Base-by-base conservation (phyloP, 2,888 invertebrate genomes). In the Tinea trinotella region DNA sequence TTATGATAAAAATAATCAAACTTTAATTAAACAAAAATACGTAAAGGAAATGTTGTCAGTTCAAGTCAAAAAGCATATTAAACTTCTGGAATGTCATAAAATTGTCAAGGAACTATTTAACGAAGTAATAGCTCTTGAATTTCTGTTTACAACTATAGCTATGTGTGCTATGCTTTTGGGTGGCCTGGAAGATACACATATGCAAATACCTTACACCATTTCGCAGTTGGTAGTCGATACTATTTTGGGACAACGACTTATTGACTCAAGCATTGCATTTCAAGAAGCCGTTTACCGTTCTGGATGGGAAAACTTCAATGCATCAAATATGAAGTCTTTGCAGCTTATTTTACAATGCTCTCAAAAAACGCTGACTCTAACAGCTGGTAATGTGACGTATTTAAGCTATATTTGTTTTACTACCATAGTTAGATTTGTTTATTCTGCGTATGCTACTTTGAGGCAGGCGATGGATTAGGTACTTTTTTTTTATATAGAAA, bases 81-180 rank as follows among this genome's bases (percentile, higher is more conserved):
- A 44, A 18, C 57, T 74, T 17, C 24, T 74, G 0, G 34, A 50
- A n/a, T 50, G 34, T 36, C 57, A 57, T 13, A 58, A 64, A 56
- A 57, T 72, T 0, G 73, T 76, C 59, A 55, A 57, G 1, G 57
- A 4, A 5, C 5, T 69, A 0, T 73, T 74, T 50, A 61, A 65
- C 44, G 61, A 64, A 1, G 68, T 70, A 0, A 63, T 74, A n/a
- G 72, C 68, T 3, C 56, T 69, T 1, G 76, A 74, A 56, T 74
- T 76, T 40, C 5, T 63, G 0, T 57, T 71, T 3, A 60, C 76
- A 0, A 62, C 68, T 0, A 54, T 67, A 1, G 70, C 67, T 2
- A 56, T 78, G 0, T 70, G 73, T 46, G 65, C 71, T 0, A 74
- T 71, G 58, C 53, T 77, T n/a, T 64, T 78, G 0, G 76, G 73